Evolutionary conservation across 2,888 invertebrate species (phyloP), one percentile per base, ranked within the genome.

Genomic region (Conops quadrifasciatus): DNA sequence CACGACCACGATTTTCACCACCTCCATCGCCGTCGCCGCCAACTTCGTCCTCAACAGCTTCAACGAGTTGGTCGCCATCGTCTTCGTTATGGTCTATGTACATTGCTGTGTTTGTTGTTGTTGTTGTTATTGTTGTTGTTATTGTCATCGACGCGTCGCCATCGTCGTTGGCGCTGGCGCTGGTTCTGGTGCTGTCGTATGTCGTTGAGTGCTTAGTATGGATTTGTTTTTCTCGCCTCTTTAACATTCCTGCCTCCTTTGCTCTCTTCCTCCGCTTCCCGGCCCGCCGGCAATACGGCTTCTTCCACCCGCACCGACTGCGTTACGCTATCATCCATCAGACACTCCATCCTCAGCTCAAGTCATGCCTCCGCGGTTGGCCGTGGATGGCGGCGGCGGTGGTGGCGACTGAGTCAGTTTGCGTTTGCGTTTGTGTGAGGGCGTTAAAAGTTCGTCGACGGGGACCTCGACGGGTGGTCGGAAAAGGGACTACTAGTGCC

Each of bases 11-110:
- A 43, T 43, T 62, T 11, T 43, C 30, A 30, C 19, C 19, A 60
- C 30, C 65, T 26, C 65, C 65, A 53, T 49, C 65, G 30, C 15
- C 49, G n/a, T n/a, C n/a, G n/a, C n/a, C n/a, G n/a, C n/a, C n/a
- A n/a, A n/a, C n/a, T n/a, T n/a, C n/a, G n/a, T 13, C 53, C 19
- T 53, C 53, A 21, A 11, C n/a, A 53, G 19, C 53, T 53, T 53
- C 53, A 53, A 53, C 53, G 53, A 53, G 53, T 53, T 19, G 53
- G 4, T 21, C 19, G n/a, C 9, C 53, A n/a, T n/a, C n/a, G n/a
- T n/a, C n/a, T n/a, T n/a, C n/a, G n/a, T n/a, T n/a, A n/a, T n/a
- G n/a, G n/a, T n/a, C n/a, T n/a, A n/a, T n/a, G n/a, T n/a, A n/a
- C n/a, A n/a, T n/a, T n/a, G n/a, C n/a, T n/a, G n/a, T n/a, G n/a